phyloP scores from a whole-genome alignment of 2,113 vertebrate species.

The Orthochromis malagaraziensis region DNA sequence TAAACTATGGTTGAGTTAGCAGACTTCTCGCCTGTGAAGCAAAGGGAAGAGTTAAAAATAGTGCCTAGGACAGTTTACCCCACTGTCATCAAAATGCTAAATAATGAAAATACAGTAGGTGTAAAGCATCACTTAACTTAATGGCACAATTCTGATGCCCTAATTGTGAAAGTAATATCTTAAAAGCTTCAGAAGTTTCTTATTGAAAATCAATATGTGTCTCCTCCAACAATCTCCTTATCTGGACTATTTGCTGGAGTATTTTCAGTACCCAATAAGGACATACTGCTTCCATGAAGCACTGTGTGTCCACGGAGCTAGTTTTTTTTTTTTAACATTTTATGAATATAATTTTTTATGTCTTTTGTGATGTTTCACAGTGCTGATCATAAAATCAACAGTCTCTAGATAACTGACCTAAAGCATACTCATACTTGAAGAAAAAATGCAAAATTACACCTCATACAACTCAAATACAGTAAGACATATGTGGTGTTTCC shows the following conservation, averaged over 20 bases:
- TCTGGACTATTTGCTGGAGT: conserved; percentile 17
- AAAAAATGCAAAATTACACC: neutral
- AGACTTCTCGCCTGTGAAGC: neutral
- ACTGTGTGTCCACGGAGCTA: neutral
- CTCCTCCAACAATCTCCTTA: conserved; percentile 45
- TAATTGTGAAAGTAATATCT: conserved; percentile 71
- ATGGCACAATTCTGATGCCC: conserved; percentile 47
- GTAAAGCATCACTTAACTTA: conserved; percentile 42
- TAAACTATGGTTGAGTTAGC: neutral
- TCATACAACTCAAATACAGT: neutral
- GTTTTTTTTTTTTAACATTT: neutral
- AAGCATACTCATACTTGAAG: neutral
- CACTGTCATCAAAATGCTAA: conserved; percentile 36
- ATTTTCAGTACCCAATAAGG: neutral
- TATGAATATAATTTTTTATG: neutral
- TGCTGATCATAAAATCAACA: neutral
- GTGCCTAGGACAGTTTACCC: neutral
- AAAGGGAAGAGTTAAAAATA: neutral
- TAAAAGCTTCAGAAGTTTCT: conserved; percentile 62
- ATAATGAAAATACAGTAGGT: conserved; percentile 46
- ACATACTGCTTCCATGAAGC: neutral
- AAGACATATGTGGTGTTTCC: neutral
- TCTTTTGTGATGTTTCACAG: neutral
- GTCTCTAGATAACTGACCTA: neutral
- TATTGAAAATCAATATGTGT: conserved; percentile 64